Base-by-base conservation (phyloP, 53 echinoderm and acorn worm species). In the Holothuria scabra region DNA sequence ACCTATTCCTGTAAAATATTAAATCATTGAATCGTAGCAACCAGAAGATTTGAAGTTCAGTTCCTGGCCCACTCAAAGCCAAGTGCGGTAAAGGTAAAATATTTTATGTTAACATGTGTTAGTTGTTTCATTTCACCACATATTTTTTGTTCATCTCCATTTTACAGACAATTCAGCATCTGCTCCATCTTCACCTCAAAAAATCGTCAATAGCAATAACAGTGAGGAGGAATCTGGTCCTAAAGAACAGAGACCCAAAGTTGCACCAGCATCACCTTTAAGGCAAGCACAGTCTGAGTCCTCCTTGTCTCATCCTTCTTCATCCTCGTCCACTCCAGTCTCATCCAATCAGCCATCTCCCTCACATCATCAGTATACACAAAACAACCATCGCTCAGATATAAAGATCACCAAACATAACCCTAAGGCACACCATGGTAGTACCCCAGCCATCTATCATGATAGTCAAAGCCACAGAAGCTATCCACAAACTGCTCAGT, bases 351-450 rank as follows among this genome's bases (percentile, higher is more conserved):
- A 72, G 48, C 44, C 72, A 23, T 72, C 72, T 44, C 72, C 72
- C 24, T 72, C 72, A 12, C 72, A 11, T 72, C 72, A 72, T 9
- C 72, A 70, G 0, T 78, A 78, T 20, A 46, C 30, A 23, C 78
- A 78, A 30, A 56, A 11, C 58, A 56, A 57, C 12, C 78, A 78
- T 8, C 78, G 31, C 14, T 56, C 57, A 30, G 78, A 78, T 23
- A 78, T 78, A 58, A 78, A 58, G 28, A 56, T 58, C 58, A 56
- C 56, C 46, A 78, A 78, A 78, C 56, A 56, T 28, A 25, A 78
- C 12, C 11, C 28, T 4, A 56, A 11, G 29, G 49, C 56, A 19
- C 78, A 78, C 48, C 78, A 78, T 30, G 78, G 29, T 26, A 78
- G 78, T 19, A 14, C 31, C 24, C 78, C 78, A 8, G 78, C 56